Percentiles rank a stretch among this genome's conserved stretches.
These are phyloP conservation scores for Australoheros scitulus DNA, from an alignment of 2,113 vertebrate species.

Conservation along the genomic window DNA sequence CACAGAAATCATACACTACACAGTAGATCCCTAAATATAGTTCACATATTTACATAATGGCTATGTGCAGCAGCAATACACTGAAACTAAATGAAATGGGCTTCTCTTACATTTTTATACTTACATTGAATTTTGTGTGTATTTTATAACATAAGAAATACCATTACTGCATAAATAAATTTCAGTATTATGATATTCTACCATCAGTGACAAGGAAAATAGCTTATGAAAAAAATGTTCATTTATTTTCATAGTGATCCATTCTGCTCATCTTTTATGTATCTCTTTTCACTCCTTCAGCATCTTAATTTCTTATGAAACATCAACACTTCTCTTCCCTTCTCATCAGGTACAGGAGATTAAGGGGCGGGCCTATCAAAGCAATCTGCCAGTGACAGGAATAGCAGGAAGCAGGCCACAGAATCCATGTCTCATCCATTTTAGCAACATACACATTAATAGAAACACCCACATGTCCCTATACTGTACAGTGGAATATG, in stretches of 20 bases:
- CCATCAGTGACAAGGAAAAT: neutral
- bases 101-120: neutral
- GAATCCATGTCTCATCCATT: constrained; percentile 32
- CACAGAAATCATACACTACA: neutral
- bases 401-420: neutral
- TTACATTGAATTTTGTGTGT: neutral
- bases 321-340: neutral
- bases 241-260: neutral
- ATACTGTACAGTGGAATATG: neutral
- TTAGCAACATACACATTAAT: constrained; percentile 23
- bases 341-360: constrained; percentile 20
- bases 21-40: neutral
- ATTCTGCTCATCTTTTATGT: neutral
- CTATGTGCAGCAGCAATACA: neutral
- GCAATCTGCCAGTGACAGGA: constrained; percentile 36
- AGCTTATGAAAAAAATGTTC: neutral
- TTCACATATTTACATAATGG: neutral
- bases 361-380: constrained; percentile 19
- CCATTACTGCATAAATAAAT: neutral
- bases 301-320: neutral
- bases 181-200: neutral
- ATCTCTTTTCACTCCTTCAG: constrained; percentile 5
- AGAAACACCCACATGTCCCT: neutral
- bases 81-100: neutral
- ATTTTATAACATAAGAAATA: neutral